Evolutionary conservation across 1,140 invertebrate species (phyloP), one percentile per base, ranked within the genome.

Genomic region (Drosophila nikananu): DNA sequence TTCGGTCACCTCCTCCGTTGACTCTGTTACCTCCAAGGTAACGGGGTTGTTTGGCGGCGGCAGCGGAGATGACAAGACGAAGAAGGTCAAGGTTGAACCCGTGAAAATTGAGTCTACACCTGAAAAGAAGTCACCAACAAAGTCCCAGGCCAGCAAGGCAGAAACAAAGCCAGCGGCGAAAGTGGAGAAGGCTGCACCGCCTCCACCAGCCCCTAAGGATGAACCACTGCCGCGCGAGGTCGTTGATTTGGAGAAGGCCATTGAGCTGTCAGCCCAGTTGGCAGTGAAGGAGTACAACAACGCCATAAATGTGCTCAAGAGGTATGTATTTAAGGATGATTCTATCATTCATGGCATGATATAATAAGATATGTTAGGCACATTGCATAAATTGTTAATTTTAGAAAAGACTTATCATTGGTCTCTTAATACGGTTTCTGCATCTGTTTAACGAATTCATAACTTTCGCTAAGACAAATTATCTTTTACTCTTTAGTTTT

Each of bases 271-370:
- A 4, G 95, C 95, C 0, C 76, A 93, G 25, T 93, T 94, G 67
- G 95, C 95, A 1, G 93, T 95, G 3, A 87, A 93, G 59, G 94
- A 94, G 59, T 96, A 95, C 79, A 93, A 94, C 19, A 91, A 94
- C 59, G 95, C 95, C 10, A 87, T 94, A 17, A 89, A 78, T 60
- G 94, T 95, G 27, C 80, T 95, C 37, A 93, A 94, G 73, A 52
- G 77, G 87, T 93, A 25, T 42, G 3, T 58, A 64, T 59, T 59
- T 27, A 30, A 27, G 27, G 23, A 64, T 41, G 19, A 13, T 64
- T 64, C 21, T n/a, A 27, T 64, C 52, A 58, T 41, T 13, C 23
- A n/a, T 15, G n/a, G 13, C 35, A 21, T 7, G 8, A 13, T 23
- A 7, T 37, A 37, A 21, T 60, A 27, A 21, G 21, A 57, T 17